Evolutionary conservation across 2,888 invertebrate species (phyloP).

Genomic region (Luperina nickerlii): DNA sequence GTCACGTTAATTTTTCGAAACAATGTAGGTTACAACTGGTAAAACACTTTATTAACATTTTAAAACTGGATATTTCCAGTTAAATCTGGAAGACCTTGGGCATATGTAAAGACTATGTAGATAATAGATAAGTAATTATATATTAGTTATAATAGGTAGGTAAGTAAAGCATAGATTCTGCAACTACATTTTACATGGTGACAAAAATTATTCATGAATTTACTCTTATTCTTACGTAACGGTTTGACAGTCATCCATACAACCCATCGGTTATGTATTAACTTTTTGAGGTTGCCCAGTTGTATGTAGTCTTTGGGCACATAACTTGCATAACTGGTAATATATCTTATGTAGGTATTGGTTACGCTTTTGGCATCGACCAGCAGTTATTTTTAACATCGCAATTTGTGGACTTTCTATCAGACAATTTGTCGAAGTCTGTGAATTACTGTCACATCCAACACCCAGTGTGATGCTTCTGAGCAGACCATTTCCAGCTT

Average conservation of each 20-base stretch:
- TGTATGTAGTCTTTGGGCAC: slow-evolving; percentile 38
- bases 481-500: not conserved
- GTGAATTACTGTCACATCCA: not conserved
- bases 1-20: not conserved
- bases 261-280: slow-evolving; percentile 50
- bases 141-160: too few species aligned
- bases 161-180: not conserved
- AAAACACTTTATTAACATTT: not conserved
- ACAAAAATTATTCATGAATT: not conserved
- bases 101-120: too few species aligned
- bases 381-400: slow-evolving; percentile 26
- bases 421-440: not conserved
- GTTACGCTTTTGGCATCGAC: slow-evolving; percentile 19
- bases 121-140: not conserved
- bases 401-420: slow-evolving; percentile 55
- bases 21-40: not conserved
- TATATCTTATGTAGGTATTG: slow-evolving; percentile 33
- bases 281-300: slow-evolving; percentile 61
- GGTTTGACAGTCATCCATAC: slow-evolving; percentile 49
- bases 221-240: not conserved
- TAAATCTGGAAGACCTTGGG: not conserved
- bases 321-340: slow-evolving; percentile 51
- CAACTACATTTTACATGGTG: not conserved
- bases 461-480: not conserved
- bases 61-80: not conserved